Evolutionary conservation across 2,888 invertebrate genomes (phyloP), one percentile per base, ranked within the genome.

Genomic region (Pachliopta kotzebuea): DNA sequence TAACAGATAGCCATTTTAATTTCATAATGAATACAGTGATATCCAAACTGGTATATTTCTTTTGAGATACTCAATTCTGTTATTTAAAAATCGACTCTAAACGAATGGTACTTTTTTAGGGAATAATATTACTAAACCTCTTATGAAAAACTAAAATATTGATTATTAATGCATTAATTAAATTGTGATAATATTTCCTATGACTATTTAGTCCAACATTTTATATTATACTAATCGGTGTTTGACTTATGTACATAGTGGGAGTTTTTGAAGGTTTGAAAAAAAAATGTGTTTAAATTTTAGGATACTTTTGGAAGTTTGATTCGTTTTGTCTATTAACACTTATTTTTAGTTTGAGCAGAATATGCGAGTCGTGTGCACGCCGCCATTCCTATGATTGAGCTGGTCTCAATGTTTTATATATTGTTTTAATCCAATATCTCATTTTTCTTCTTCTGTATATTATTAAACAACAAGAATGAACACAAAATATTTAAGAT

Each of bases 331-430:
- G n/a, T 6, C 6, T n/a, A 45, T 11, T 37, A 4, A 14, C 14
- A 14, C 14, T 37, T 9, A 4, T n/a, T 45, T n/a, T 6, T 18
- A 45, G n/a, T 45, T n/a, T 45, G 18, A n/a, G n/a, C 4, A 45
- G 14, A 37, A 9, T 11, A 37, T 11, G 4, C 18, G 8, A 18
- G 8, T n/a, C 45, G 45, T 37, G 18, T 45, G n/a, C n/a, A 45
- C 45, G 11, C n/a, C 45, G 21, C 45, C 63, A 63, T 63, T 63
- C 58, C 63, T 53, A 9, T 45, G 20, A 24, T 49, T 63, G 63
- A 63, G 63, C 63, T 58, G 63, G 63, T n/a, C 63, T 63, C 63
- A 58, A 63, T 45, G 45, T 58, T 63, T 52, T 57, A 42, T 18
- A 18, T 45, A 4, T 45, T 45, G 45, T 4, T 45, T 18, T 45